These are phyloP conservation scores for Dromas ardeola DNA, from an alignment of 2,113 vertebrate species.

Conservation along the genomic window DNA sequence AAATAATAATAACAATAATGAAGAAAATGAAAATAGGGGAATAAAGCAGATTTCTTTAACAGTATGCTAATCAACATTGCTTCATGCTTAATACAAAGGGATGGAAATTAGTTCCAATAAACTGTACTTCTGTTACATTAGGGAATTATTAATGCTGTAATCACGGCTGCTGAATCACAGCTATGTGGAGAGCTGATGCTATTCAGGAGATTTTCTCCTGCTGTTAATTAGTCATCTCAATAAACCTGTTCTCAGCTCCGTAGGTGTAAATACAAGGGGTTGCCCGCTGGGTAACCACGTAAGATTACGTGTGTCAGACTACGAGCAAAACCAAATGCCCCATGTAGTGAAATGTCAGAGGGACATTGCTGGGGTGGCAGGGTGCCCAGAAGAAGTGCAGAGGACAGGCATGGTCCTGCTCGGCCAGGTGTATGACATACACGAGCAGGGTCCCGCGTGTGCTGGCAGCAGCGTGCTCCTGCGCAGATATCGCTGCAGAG, in stretches of 20 bases:
- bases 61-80: background rate
- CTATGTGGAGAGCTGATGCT: background rate
- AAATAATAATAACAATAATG: background rate
- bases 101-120: background rate
- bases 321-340: background rate
- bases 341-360: fast-evolving
- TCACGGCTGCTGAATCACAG: background rate
- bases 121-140: background rate
- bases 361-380: background rate
- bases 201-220: background rate
- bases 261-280: background rate
- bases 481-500: fast-evolving
- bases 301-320: no score
- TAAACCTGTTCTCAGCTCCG: background rate
- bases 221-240: background rate
- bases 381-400: background rate
- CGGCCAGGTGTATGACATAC: fast-evolving
- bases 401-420: background rate
- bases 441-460: fast-evolving
- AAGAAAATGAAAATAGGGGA: background rate
- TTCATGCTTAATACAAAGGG: background rate
- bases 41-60: background rate
- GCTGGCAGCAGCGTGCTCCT: background rate
- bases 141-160: background rate
- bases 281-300: background rate